phyloP scores from a whole-genome alignment of 2,888 invertebrate species.

The Melinaea menophilus region DNA sequence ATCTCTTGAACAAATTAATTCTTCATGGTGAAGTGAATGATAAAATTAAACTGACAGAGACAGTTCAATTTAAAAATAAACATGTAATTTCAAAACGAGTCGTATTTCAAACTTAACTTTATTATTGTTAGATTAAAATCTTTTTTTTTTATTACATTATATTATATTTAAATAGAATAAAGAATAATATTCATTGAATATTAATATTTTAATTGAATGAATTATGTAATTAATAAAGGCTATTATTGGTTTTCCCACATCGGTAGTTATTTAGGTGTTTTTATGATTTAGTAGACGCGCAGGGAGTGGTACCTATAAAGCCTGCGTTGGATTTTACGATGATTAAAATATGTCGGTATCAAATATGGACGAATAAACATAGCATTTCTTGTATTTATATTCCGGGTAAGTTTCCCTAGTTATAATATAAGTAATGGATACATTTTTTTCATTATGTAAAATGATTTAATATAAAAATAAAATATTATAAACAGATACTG shows the following conservation, averaged over 20 bases:
- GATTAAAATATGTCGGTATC: conserved; percentile 35
- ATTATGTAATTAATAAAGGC: conserved; percentile 38
- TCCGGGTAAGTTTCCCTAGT: conserved; percentile 4
- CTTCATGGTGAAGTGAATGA: conserved; percentile 67
- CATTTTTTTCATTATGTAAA: too few relatives aligned
- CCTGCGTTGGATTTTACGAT: conserved; percentile 35
- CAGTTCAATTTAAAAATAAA: conserved; percentile 62
- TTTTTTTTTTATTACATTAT: neutral
- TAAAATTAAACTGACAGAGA: conserved; percentile 69
- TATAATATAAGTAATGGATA: conserved; percentile 2
- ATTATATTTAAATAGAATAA: neutral
- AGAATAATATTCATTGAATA: neutral
- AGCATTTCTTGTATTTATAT: conserved; percentile 20
- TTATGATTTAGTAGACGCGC: conserved; percentile 33
- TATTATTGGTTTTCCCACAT: conserved; percentile 25
- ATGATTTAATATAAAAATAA: too few relatives aligned
- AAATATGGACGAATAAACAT: conserved; percentile 22
- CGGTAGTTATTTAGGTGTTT: conserved; percentile 28
- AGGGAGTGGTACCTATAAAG: conserved; percentile 32
- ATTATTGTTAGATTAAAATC: neutral
- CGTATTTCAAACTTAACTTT: neutral
- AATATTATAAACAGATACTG: too few relatives aligned
- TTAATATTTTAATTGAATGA: neutral
- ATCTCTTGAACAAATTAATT: conserved; percentile 71
- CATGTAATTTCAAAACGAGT: conserved; percentile 60